Percentiles rank a stretch among this genome's conserved stretches.
Evolutionary conservation across 2,113 vertebrate species (phyloP).

Genomic region (Saguinus imperator): DNA sequence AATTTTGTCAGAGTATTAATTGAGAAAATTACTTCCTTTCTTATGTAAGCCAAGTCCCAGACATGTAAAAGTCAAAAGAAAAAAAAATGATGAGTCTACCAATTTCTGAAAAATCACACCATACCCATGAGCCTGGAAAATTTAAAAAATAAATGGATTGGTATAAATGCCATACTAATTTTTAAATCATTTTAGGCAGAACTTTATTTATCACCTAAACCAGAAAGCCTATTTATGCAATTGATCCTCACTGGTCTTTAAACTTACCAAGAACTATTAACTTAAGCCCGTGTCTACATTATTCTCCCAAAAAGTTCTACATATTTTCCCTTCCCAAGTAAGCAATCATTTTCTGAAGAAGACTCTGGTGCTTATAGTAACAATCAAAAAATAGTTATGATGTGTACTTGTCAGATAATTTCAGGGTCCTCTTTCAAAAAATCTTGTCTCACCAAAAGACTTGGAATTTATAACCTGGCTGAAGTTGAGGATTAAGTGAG

Average conservation of each 20-base stretch:
- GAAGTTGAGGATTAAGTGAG: not conserved
- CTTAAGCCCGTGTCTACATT: not conserved
- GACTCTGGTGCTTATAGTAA: not conserved
- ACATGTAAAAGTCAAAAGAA: not conserved
- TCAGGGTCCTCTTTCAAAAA: not conserved
- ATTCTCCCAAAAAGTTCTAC: not conserved
- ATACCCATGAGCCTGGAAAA: not conserved
- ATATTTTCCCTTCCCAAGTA: not conserved
- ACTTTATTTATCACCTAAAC: not conserved
- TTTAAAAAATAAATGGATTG: not conserved
- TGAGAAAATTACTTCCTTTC: not conserved
- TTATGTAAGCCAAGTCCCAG: not conserved
- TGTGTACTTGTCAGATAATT: not conserved
- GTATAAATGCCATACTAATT: not conserved
- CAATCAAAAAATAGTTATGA: not conserved
- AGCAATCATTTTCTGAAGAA: not conserved
- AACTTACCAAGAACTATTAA: not conserved
- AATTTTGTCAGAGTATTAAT: not conserved
- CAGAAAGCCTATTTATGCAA: not conserved
- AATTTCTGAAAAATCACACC: not conserved
- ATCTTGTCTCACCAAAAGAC: not conserved
- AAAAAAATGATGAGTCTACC: not conserved
- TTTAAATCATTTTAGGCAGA: not conserved
- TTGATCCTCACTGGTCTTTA: no score
- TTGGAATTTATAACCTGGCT: not conserved